Conservation (phyloP, 2,888 invertebrate genomes). For the Drosophila trichaetosa region DNA sequence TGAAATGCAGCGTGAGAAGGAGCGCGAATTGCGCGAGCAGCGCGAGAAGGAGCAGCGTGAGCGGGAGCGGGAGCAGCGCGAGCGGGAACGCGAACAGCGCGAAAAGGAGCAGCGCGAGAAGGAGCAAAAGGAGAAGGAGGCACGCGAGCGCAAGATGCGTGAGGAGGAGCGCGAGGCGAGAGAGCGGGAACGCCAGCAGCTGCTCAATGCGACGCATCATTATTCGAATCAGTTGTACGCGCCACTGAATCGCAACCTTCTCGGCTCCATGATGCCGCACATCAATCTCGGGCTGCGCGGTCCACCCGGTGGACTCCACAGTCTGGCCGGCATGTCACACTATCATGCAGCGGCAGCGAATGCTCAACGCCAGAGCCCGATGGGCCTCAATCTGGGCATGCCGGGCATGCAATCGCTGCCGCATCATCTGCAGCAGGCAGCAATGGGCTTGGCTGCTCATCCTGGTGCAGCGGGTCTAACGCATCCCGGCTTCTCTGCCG, state of each 20-base stretch:
- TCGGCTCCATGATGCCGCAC: conserved; percentile 84
- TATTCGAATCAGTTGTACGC: conserved; percentile 84
- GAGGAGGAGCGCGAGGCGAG: conserved; percentile 85
- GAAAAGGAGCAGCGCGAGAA: conserved; percentile 84
- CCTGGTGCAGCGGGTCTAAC: conserved; percentile 75
- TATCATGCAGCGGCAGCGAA: conserved; percentile 83
- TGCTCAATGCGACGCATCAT: conserved; percentile 83
- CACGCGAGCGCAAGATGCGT: conserved; percentile 83
- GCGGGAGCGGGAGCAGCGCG: conserved; percentile 83
- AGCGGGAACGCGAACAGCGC: conserved; percentile 82
- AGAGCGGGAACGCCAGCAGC: conserved; percentile 84
- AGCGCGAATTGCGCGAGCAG: conserved; percentile 81
- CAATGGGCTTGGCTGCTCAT: conserved; percentile 78
- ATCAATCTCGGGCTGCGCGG: conserved; percentile 82
- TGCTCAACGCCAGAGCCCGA: conserved; percentile 84
- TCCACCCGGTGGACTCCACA: conserved; percentile 81
- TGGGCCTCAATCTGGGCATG: conserved; percentile 83
- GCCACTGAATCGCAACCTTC: conserved; percentile 82
- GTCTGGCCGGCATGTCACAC: conserved; percentile 83
- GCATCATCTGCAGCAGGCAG: conserved; percentile 83
- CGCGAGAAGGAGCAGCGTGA: conserved; percentile 83
- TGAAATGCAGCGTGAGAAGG: conserved; percentile 84
- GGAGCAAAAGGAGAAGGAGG: conserved; percentile 84
- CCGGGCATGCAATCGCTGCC: conserved; percentile 79
- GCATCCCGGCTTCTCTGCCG: conserved; percentile 83